Conservation (phyloP, 2,797 vertebrate species). For the Coluber constrictor region DNA sequence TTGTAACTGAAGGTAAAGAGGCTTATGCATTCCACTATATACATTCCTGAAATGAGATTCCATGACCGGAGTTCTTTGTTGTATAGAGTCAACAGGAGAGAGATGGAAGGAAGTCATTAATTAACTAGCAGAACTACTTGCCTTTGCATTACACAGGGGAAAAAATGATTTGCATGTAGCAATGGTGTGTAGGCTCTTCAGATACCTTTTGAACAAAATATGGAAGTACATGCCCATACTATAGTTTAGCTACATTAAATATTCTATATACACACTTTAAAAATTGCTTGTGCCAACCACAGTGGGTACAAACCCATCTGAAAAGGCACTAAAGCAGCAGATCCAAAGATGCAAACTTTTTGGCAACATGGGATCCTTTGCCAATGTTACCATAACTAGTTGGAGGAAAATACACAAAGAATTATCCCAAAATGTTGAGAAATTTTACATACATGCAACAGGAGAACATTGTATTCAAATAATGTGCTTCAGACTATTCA, state of each 20-base stretch:
- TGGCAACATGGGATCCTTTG: not conserved
- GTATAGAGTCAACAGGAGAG: slow-evolving; percentile 1
- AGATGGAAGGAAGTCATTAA: slow-evolving; percentile 69
- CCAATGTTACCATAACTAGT: not conserved
- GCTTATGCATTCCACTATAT: slow-evolving; percentile 29
- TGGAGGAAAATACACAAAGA: not conserved
- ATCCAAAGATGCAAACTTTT: not conserved
- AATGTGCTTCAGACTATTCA: not conserved
- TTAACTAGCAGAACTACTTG: slow-evolving; percentile 24
- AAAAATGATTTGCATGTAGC: not conserved
- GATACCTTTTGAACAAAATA: slow-evolving; percentile 9
- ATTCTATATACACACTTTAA: not conserved
- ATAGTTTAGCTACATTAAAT: not conserved
- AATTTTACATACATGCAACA: not conserved
- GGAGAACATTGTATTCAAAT: not conserved
- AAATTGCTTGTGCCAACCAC: not conserved
- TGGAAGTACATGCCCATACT: accelerated
- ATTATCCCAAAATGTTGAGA: not conserved
- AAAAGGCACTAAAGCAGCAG: not conserved
- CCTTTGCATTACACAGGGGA: slow-evolving; percentile 10
- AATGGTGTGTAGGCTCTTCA: not conserved
- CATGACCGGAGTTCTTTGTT: not conserved
- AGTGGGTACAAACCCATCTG: not conserved
- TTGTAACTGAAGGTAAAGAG: slow-evolving; percentile 44
- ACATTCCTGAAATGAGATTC: not conserved